These are phyloP conservation scores for Oreohelix idahoensis DNA, from an alignment of 1,140 invertebrate genomes.

Conservation along the genomic window DNA sequence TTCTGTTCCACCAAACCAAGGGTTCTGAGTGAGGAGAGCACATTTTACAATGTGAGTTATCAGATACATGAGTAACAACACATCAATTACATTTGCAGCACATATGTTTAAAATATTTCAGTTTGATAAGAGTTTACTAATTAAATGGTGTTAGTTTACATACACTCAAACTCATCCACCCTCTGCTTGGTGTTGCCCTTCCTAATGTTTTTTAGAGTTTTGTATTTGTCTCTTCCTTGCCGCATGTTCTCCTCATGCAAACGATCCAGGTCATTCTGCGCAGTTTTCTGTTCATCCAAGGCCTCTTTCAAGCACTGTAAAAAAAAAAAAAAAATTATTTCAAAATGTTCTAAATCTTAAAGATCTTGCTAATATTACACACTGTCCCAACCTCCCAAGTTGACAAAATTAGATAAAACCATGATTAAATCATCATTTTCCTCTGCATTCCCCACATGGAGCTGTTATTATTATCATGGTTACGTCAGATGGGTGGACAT, in stretches of 20 bases:
- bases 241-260: slow-evolving; percentile 90
- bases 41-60: no score
- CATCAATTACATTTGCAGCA: neutral
- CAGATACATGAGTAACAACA: no score
- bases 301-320: slow-evolving; percentile 20
- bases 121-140: neutral
- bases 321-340: neutral
- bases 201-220: slow-evolving; percentile 98
- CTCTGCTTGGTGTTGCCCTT: slow-evolving; percentile 99
- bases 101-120: neutral
- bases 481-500: no score
- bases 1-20: no score
- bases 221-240: slow-evolving; percentile 92
- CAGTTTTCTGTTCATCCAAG: slow-evolving; percentile 77
- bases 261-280: slow-evolving; percentile 74
- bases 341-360: no score
- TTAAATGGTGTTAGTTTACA: slow-evolving; percentile 82
- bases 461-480: no score
- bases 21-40: no score
- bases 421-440: no score
- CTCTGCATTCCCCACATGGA: no score
- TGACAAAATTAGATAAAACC: no score
- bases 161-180: slow-evolving; percentile 99
- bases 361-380: no score
- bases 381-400: no score